A percentile compares a stretch with the other conserved stretches of the same genome.
phyloP scores from a whole-genome alignment of 2,797 vertebrate genomes.

The Chelon auratus region DNA sequence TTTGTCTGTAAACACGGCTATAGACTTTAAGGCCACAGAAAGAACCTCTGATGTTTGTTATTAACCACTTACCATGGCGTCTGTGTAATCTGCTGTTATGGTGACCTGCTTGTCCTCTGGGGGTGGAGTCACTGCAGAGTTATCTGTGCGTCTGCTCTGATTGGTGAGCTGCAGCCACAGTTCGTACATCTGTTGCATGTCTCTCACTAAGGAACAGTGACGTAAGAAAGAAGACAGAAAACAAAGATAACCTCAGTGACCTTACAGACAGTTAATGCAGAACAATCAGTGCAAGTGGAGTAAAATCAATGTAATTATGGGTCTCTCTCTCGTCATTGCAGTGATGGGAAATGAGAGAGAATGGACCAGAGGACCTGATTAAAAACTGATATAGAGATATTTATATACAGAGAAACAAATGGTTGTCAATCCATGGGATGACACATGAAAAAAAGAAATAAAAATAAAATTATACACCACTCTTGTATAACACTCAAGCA shows the following conservation, averaged over 20 bases:
- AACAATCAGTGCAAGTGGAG: not conserved
- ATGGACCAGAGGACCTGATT: too few species aligned
- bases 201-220: constrained; percentile 86
- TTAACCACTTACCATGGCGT: constrained; percentile 89
- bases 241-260: constrained; percentile 1
- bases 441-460: too few species aligned
- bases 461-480: not conserved
- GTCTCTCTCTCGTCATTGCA: not conserved
- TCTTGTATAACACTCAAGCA: too few species aligned
- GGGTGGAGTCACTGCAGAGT: constrained; percentile 87
- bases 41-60: not conserved
- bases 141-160: constrained; percentile 91
- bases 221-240: not conserved
- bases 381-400: not conserved
- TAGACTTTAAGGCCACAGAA: not conserved
- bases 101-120: constrained; percentile 96
- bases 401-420: too few species aligned
- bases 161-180: constrained; percentile 98
- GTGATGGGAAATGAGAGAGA: too few species aligned
- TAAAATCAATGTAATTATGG: not conserved
- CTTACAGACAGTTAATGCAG: not conserved
- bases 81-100: constrained; percentile 95
- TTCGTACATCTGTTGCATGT: constrained; percentile 99
- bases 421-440: too few species aligned
- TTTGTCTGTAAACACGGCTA: too few species aligned